Conservation (phyloP, 2,113 vertebrate species). For the Columba janthina region DNA sequence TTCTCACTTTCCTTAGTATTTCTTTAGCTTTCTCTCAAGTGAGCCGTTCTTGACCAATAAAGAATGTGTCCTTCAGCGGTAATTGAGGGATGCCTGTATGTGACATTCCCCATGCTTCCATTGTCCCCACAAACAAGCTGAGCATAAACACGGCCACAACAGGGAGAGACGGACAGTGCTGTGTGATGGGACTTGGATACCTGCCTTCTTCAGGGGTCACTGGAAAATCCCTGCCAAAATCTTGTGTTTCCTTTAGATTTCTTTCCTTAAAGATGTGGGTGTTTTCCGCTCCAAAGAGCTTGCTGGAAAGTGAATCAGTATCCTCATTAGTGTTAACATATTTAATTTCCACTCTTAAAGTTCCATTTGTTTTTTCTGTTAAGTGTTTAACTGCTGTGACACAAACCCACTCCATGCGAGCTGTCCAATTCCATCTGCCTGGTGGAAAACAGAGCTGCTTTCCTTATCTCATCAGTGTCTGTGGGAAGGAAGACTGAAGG, state of each 20-base stretch:
- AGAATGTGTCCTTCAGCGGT: neutral
- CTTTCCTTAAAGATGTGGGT: conserved; percentile 53
- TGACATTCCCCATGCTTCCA: neutral
- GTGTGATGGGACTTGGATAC: conserved; percentile 20
- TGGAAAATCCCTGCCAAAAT: conserved; percentile 45
- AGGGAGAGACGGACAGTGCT: neutral
- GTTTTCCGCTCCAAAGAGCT: conserved; percentile 21
- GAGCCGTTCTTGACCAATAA: neutral
- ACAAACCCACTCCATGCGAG: neutral
- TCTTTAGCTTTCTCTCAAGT: neutral
- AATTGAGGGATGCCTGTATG: neutral
- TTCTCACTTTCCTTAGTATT: neutral
- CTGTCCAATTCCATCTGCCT: neutral
- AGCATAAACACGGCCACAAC: neutral
- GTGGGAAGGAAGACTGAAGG: conserved; percentile 39
- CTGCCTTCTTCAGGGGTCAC: conserved; percentile 14
- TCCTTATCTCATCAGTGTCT: conserved; percentile 23
- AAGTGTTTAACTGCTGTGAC: neutral
- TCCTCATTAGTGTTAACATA: neutral
- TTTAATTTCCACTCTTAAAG: conserved; percentile 19
- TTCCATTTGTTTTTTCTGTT: conserved; percentile 31
- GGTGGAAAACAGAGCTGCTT: neutral
- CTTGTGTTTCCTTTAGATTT: conserved; percentile 40
- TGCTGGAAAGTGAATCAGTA: conserved; percentile 29
- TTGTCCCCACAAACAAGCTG: neutral